Evolutionary conservation across 2,888 invertebrate genomes (phyloP), one percentile per base, ranked within the genome.

Genomic region (Euclidia mi): DNA sequence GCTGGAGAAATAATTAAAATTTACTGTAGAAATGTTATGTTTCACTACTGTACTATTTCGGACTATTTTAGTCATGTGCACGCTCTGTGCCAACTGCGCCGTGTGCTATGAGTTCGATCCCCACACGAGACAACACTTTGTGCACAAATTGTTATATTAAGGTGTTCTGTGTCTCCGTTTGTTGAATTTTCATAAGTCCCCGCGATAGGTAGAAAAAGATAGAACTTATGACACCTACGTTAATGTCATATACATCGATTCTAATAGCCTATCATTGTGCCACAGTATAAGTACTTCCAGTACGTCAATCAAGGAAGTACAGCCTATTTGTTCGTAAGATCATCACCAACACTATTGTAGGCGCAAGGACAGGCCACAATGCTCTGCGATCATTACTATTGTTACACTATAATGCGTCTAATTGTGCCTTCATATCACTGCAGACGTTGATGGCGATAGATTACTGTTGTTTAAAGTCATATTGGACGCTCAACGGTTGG

Each of bases 331-430:
- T 65, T 64, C 64, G 55, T 73, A 70, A 75, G 73, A 78, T 71
- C 67, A 68, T 76, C 84, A 77, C 79, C 77, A 78, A 72, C 71
- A 52, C 77, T 52, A 81, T 79, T 81, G 82, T 82, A 65, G 53
- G 61, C 67, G 43, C 72, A 78, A 78, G 70, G 77, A 67, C 74
- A 56, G 55, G 38, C 51, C 68, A 79, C 79, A 78, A 73, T 76
- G 70, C 78, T 72, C 60, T 53, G 52, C 65, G 70, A 69, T 67
- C 70, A 72, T 79, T 79, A 79, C 63, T 59, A 78, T 73, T 76
- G 78, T 74, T 64, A 51, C 47, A n/a, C 25, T 17, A 12, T 76
- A 74, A 78, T 77, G 71, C 70, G 58, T 57, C 56, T 84, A 84
- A 83, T 82, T 81, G 77, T 67, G 56, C 60, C 48, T 69, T 73